Evolutionary conservation across 2,113 vertebrate genomes (phyloP), one percentile per base, ranked within the genome.

Genomic region (Megatriorchis doriae): DNA sequence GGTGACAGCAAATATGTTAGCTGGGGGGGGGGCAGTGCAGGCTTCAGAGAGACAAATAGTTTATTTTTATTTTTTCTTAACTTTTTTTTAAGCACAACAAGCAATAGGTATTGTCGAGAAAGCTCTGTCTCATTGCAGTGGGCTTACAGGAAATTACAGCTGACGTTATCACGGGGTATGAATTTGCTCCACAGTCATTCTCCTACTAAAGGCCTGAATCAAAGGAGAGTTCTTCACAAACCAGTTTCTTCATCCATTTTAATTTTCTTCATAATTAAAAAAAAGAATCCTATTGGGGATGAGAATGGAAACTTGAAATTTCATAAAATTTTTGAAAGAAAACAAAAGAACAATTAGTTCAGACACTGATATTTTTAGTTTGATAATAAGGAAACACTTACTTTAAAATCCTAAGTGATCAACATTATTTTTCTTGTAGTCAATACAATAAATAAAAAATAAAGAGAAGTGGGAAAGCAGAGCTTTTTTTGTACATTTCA

Each of bases 1-100:
- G 3, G 31, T 95, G 82, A 88, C 45, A 91, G 66, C 19, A 92
- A 61, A 62, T 50, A 62, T 61, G 17, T 34, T 67, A 48, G 38
- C 0, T 3, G 62, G 3, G 9, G 10, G 13, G 9, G 0, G 11
- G 10, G n/a, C n/a, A n/a, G 40, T 58, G 3, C 27, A 56, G 23
- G 22, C 1, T 3, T 90, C 21, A 16, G 65, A 72, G 16, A 79
- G 13, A 61, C 18, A 68, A 82, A 83, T 32, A 32, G 6, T 31
- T 89, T 65, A 16, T 3, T 42, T 36, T 10, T 12, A 10, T 40
- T 75, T 78, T 68, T 53, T 16, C 13, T 26, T 66, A 4, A 48
- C 36, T 73, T 43, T 18, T 42, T 91, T 80, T 87, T 85, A 55
- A 85, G 25, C 15, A 78, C 26, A 71, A 8, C 0, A 4, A 80